Evolutionary conservation across 2,888 invertebrate species (phyloP).

Genomic region (Omphaloscelis lunosa): DNA sequence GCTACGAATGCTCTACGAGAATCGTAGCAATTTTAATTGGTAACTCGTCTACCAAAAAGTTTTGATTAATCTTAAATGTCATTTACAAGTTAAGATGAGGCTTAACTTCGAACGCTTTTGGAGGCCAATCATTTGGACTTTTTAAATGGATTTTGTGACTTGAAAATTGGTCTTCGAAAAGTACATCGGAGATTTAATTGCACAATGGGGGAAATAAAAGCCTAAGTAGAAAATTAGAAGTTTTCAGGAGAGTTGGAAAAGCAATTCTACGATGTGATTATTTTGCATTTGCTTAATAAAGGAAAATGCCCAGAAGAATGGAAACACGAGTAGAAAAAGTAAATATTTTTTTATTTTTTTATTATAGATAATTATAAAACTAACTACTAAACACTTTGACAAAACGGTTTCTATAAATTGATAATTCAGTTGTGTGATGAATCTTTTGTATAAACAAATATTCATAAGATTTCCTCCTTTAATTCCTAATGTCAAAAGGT

Average conservation of each 20-base stretch:
- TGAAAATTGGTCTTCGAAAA: slow-evolving; percentile 49
- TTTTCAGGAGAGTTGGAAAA: slow-evolving; percentile 35
- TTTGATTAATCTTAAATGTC: slow-evolving; percentile 66
- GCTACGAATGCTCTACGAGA: slow-evolving; percentile 66
- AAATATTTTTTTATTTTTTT: no score
- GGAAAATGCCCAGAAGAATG: not conserved
- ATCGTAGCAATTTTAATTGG: slow-evolving; percentile 66
- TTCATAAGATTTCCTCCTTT: not conserved
- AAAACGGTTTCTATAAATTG: no score
- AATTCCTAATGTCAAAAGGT: slow-evolving; percentile 38
- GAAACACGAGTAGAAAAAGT: no score
- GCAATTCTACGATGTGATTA: slow-evolving; percentile 29
- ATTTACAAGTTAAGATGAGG: slow-evolving; percentile 58
- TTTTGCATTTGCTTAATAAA: slow-evolving; percentile 19
- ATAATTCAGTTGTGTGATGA: not conserved
- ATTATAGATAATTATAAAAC: no score
- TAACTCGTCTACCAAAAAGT: slow-evolving; percentile 62
- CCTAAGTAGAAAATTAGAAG: slow-evolving; percentile 21
- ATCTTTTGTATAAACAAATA: no score
- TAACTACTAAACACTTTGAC: no score
- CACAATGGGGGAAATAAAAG: slow-evolving; percentile 27
- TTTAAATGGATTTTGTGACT: slow-evolving; percentile 52
- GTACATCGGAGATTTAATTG: slow-evolving; percentile 43
- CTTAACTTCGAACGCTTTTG: slow-evolving; percentile 44
- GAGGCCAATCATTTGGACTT: slow-evolving; percentile 43